Base-by-base conservation (phyloP, 2,888 invertebrate species). In the Epinotia ramella region DNA sequence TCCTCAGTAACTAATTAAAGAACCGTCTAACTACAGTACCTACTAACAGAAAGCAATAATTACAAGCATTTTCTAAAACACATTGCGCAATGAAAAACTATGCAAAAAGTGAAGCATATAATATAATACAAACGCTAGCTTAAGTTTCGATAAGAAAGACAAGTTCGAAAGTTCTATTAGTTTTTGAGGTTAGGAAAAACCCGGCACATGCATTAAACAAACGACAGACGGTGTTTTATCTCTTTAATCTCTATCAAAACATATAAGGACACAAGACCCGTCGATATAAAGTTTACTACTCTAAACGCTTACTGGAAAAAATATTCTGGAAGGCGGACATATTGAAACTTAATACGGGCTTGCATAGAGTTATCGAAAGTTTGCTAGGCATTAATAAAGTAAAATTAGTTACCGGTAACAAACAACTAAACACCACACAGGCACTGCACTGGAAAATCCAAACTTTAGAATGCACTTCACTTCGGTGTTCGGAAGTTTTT, bases 321-420 rank as follows among this genome's bases (percentile, higher is more conserved):
- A 86, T 85, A 86, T 89, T 90, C 90, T 90, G 90, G 89, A 91
- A 85, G 89, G 91, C 92, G 85, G 92, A 92, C 91, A 91, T 91
- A 84, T 89, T 94, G 93, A 87, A 94, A 94, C 89, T 90, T 88
- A 89, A 94, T 88, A 91, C 92, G 86, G 84, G 63, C 84, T 82
- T 91, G 90, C 91, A 91, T 89, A 87, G 88, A 88, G 88, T 86
- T 83, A 86, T 83, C 83, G 84, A 83, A 83, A 46, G 62, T 40
- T 53, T 56, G 46, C n/a, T 24, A 62, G n/a, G 40, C 73, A 60
- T 49, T 82, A 80, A 84, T 81, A 85, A 85, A 87, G 79, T 76
- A 82, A 83, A 78, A 76, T 77, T 60, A 69, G 33, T 91, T 92
- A 94, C 94, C 94, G 93, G 89, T 90, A 89, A 87, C 88, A 87